Base-by-base conservation (phyloP, 2,797 vertebrate genomes). In the Melanotaenia nigrans region DNA sequence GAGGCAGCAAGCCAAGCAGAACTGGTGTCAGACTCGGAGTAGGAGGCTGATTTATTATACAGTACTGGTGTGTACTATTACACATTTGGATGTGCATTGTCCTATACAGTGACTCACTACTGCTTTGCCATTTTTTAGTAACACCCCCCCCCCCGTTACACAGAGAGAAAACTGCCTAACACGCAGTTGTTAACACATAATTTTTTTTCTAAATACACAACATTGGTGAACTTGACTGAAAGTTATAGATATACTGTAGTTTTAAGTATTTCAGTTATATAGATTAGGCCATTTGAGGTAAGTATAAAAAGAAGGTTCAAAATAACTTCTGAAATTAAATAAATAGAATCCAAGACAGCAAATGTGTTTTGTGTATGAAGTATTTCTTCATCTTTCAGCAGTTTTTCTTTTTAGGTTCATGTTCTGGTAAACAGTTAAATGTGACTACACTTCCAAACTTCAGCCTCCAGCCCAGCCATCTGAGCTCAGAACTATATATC, bases 381-480 rank as follows among this genome's bases (percentile, higher is more conserved):
- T 49, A 73, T 56, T 16, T 36, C 13, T 65, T 78, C 20, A 24
- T 38, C 20, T 24, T 55, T 66, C 9, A 11, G 5, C 16, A 32
- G 14, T 40, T 68, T 78, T 18, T 28, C 25, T 28, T 28, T 28
- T 77, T 36, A 28, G 55, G n/a, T 28, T 38, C 71, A 56, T 83
- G 65, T 60, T 38, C 64, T 40, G 36, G 49, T 24, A 47, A 71
- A 65, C 35, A 5, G 38, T 71, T 8, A 61, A 40, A 22, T 30
- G 55, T 1, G 5, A 36, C 42, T 68, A 16, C 47, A 55, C 61
- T 77, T 71, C 60, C 69, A 57, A 54, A 55, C 58, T 77, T 73
- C 54, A 74, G 61, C 81, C 78, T 47, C 60, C 81, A 57, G 72
- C 4, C 60, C 76, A 73, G 73, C 73, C 85, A 73, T 75, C 65